Conservation (phyloP, 2,888 invertebrate genomes). For the Pandemis heparana region DNA sequence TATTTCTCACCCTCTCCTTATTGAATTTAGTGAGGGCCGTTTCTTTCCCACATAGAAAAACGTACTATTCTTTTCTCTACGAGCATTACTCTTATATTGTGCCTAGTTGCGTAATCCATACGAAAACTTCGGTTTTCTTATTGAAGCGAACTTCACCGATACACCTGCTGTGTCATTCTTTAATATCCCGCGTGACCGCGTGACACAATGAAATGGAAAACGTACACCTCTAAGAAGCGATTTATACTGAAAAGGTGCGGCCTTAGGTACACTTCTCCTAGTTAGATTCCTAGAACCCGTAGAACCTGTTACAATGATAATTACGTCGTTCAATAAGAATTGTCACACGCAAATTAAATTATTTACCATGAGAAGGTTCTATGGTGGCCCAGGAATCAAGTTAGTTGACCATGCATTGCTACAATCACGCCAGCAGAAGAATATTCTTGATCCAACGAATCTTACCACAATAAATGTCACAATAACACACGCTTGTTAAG, state of each 20-base stretch:
- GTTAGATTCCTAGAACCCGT: no score
- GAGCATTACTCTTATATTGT: not conserved
- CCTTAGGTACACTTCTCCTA: not conserved
- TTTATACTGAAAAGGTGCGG: not conserved
- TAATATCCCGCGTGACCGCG: slow-evolving; percentile 5
- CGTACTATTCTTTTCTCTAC: not conserved
- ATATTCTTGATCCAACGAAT: no score
- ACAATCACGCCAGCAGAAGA: no score
- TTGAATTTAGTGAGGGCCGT: not conserved
- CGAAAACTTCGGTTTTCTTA: not conserved
- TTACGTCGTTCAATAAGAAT: no score
- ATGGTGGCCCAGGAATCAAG: no score
- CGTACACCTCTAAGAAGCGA: not conserved
- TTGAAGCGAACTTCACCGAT: not conserved
- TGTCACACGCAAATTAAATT: no score
- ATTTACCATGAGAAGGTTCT: no score
- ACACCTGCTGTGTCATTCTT: slow-evolving; percentile 18
- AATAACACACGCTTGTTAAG: no score
- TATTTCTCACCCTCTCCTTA: not conserved
- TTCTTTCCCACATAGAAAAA: not conserved
- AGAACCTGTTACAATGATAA: no score
- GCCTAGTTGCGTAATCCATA: not conserved
- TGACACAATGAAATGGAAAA: slow-evolving; percentile 1
- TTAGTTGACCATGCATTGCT: no score
- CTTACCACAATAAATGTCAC: no score